phyloP scores from a whole-genome alignment of 2,113 vertebrate genomes.

The Prietella phreatophila region DNA sequence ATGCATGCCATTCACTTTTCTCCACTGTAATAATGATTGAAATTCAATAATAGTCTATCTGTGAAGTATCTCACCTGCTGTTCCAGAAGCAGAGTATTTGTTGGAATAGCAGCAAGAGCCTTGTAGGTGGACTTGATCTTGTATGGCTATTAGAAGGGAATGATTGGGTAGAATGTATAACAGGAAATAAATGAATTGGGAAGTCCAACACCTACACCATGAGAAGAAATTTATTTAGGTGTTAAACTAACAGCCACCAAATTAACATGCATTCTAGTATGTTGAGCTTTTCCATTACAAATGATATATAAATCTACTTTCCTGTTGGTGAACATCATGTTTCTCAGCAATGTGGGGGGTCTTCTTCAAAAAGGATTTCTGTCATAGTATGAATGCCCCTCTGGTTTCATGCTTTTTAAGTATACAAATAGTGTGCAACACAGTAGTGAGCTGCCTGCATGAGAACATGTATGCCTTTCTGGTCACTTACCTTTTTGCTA shows the following conservation, averaged over 20 bases:
- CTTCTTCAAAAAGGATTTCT: constrained; percentile 4
- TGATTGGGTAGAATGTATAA: constrained; percentile 40
- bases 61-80: constrained; percentile 86
- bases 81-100: constrained; percentile 92
- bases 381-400: background rate
- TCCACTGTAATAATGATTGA: background rate
- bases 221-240: background rate
- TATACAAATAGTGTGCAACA: constrained; percentile 53
- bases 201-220: background rate
- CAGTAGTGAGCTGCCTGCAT: constrained; percentile 22
- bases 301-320: constrained; percentile 7
- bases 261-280: constrained; percentile 1
- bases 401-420: constrained; percentile 13
- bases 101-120: constrained; percentile 93
- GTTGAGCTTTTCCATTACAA: background rate
- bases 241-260: background rate
- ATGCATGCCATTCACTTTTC: constrained; percentile 3
- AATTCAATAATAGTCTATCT: background rate
- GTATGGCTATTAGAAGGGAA: constrained; percentile 72
- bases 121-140: constrained; percentile 95
- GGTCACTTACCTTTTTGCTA: constrained; percentile 62
- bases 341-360: background rate
- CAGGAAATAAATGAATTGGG: constrained; percentile 26
- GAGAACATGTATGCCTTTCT: constrained; percentile 68
- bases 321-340: constrained; percentile 12